Percentiles rank a stretch among this genome's conserved stretches.
Evolutionary conservation across 2,888 invertebrate genomes (phyloP).

Genomic region (Petrophora chlorosata): DNA sequence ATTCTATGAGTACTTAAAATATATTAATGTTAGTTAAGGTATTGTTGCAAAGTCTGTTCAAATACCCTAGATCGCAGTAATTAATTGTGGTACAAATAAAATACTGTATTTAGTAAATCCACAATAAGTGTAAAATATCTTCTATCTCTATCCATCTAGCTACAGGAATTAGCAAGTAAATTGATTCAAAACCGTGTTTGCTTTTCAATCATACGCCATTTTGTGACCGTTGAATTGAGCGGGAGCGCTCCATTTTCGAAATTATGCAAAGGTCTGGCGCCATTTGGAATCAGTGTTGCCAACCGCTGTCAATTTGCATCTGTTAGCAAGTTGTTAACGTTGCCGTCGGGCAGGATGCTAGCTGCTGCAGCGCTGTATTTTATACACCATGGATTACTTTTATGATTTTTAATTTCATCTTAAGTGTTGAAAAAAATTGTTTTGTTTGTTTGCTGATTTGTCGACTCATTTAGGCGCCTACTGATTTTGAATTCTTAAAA

Average conservation of each 20-base stretch:
- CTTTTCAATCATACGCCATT: slow-evolving; percentile 66
- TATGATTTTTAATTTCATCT: too few species aligned
- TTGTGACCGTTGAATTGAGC: slow-evolving; percentile 45
- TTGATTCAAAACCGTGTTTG: slow-evolving; percentile 51
- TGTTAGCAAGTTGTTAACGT: slow-evolving; percentile 72
- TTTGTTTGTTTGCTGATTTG: too few species aligned
- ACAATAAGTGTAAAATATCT: slow-evolving; percentile 11
- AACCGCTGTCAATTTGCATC: slow-evolving; percentile 80
- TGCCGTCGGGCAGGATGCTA: slow-evolving; percentile 48
- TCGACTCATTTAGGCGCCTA: too few species aligned
- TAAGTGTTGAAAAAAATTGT: too few species aligned
- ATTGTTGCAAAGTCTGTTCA: too few species aligned
- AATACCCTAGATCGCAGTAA: too few species aligned
- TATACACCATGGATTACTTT: slow-evolving; percentile 1
- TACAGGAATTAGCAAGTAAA: slow-evolving; percentile 37
- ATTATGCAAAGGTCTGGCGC: slow-evolving; percentile 77
- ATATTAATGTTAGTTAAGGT: too few species aligned
- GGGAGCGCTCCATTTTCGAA: slow-evolving; percentile 63
- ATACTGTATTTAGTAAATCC: neutral
- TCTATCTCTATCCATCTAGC: too few species aligned
- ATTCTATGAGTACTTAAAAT: too few species aligned
- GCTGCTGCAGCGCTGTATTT: slow-evolving; percentile 53
- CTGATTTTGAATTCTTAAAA: too few species aligned
- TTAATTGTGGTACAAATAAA: too few species aligned
- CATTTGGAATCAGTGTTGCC: slow-evolving; percentile 76